phyloP scores from a whole-genome alignment of 2,797 vertebrate species.

The Hyperoplus immaculatus region DNA sequence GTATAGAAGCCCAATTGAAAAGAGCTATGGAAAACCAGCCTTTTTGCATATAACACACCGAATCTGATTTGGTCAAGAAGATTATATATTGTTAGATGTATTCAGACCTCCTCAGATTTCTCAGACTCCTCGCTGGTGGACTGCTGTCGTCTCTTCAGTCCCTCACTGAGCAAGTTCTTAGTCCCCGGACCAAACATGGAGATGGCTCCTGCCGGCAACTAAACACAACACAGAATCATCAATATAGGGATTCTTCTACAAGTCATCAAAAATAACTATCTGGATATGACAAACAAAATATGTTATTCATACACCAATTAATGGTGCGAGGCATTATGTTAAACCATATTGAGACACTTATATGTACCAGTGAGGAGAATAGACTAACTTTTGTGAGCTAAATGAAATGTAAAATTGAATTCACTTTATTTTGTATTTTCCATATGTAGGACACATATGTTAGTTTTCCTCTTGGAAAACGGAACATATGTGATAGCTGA shows the following conservation, averaged over 20 bases:
- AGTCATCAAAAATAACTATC: neutral
- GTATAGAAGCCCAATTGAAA: conserved; percentile 1
- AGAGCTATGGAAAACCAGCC: neutral
- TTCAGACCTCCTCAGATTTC: conserved; percentile 84
- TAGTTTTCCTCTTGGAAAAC: no score
- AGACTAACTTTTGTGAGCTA: no score
- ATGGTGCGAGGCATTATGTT: neutral
- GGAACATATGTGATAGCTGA: no score
- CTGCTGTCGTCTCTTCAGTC: conserved; percentile 76
- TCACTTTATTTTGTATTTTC: no score
- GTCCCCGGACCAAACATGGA: conserved; percentile 87
- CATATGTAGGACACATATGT: no score
- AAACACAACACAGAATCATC: conserved; percentile 33
- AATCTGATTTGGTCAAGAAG: conserved; percentile 38
- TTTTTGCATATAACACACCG: conserved; percentile 38
- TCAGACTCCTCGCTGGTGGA: conserved; percentile 82
- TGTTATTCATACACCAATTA: neutral
- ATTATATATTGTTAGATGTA: conserved; percentile 1
- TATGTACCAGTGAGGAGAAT: no score
- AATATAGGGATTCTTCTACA: conserved; percentile 10
- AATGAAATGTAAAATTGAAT: no score
- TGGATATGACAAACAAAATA: neutral
- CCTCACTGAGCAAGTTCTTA: conserved; percentile 83
- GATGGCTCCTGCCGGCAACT: conserved; percentile 86
- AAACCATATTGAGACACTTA: neutral